A percentile compares a stretch with the other conserved stretches of the same genome.
Evolutionary conservation across 2,888 invertebrate species (phyloP).

Genomic region (Drosophila mimetica): DNA sequence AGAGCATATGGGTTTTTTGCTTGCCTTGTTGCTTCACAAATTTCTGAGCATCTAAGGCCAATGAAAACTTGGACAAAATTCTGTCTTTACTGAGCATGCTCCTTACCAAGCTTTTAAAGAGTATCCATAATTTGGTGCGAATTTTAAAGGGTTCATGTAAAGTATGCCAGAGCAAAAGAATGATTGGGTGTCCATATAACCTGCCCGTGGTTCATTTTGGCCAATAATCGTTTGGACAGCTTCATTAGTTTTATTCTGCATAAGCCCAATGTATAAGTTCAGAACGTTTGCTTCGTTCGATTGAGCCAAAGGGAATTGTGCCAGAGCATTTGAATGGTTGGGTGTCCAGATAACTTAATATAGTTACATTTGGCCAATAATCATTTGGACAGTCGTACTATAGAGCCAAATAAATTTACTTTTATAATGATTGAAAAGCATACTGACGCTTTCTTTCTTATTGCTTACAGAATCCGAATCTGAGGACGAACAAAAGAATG

Average conservation of each 20-base stretch:
- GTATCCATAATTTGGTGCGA: background rate
- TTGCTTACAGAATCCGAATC: conserved; percentile 83
- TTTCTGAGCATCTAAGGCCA: conserved; percentile 75
- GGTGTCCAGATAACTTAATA: conserved; percentile 76
- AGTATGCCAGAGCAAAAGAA: conserved; percentile 69
- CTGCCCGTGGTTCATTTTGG: conserved; percentile 67
- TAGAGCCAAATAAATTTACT: no score
- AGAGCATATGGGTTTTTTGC: conserved; percentile 80
- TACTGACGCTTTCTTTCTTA: background rate
- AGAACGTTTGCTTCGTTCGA: background rate
- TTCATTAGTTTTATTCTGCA: background rate
- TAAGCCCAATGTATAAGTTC: conserved; percentile 2
- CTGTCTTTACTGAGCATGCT: conserved; percentile 26
- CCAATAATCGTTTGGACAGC: conserved; percentile 74
- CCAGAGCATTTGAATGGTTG: conserved; percentile 71
- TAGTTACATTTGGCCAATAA: conserved; percentile 79
- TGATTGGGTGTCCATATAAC: conserved; percentile 80
- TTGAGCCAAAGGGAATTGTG: conserved; percentile 33
- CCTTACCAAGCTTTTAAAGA: conserved; percentile 44
- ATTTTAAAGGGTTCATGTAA: conserved; percentile 32
- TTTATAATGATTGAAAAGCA: background rate
- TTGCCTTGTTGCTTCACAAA: conserved; percentile 74
- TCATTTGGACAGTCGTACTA: conserved; percentile 44
- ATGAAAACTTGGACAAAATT: conserved; percentile 75
- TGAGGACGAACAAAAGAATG: conserved; percentile 83